phyloP scores from a whole-genome alignment of 2,888 invertebrate species.

The Schizaphis graminum region DNA sequence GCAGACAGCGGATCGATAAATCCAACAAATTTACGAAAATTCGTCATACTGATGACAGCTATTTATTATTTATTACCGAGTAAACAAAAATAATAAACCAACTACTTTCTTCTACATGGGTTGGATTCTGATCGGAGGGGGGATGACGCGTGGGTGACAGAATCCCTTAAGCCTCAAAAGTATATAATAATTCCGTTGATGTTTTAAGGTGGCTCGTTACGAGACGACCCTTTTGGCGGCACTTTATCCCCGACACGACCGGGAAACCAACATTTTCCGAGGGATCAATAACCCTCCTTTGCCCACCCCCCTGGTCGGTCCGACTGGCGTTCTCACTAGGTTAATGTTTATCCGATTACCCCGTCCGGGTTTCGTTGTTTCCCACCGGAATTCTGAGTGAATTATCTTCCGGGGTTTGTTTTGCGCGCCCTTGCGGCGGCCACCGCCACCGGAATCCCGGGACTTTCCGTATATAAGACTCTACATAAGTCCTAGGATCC shows the following conservation, averaged over 20 bases:
- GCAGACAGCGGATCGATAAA: background rate
- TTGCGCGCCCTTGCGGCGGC: slow-evolving; percentile 25
- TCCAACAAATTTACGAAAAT: slow-evolving; percentile 9
- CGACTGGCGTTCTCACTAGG: slow-evolving; percentile 51
- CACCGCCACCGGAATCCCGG: slow-evolving; percentile 19
- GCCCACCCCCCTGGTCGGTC: background rate
- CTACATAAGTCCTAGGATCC: slow-evolving; percentile 27
- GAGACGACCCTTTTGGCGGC: slow-evolving; percentile 49
- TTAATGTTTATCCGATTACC: slow-evolving; percentile 66
- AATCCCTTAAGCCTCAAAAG: slow-evolving; percentile 30
- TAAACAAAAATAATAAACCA: slow-evolving; percentile 22
- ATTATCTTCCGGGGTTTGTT: slow-evolving; percentile 66
- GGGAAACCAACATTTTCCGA: slow-evolving; percentile 52
- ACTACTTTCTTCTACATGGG: background rate
- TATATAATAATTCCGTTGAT: slow-evolving; percentile 55
- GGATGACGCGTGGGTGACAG: background rate
- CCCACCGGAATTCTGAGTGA: slow-evolving; percentile 65
- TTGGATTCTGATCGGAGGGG: background rate
- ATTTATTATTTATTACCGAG: background rate
- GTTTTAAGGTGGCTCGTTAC: slow-evolving; percentile 63
- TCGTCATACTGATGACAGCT: background rate
- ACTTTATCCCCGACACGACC: slow-evolving; percentile 47
- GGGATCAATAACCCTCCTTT: slow-evolving; percentile 55
- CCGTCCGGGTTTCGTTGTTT: slow-evolving; percentile 64
- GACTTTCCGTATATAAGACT: slow-evolving; percentile 29